Evolutionary conservation across 2,797 vertebrate genomes (phyloP), one percentile per base, ranked within the genome.

Genomic region (Borostomias antarcticus): DNA sequence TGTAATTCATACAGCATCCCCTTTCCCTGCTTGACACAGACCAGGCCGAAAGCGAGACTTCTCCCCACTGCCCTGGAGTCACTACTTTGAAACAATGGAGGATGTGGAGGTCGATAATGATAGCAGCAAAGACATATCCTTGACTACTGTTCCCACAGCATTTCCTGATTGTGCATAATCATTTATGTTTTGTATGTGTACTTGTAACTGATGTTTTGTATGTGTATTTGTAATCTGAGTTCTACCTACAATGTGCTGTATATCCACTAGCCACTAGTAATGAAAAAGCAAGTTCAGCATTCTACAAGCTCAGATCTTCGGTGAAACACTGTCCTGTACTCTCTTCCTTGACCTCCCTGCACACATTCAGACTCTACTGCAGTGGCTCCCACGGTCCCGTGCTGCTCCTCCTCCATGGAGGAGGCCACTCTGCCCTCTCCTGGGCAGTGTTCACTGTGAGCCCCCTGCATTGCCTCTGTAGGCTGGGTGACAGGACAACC

Each of bases 391-490:
- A 94, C 61, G 98, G 98, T 1, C 97, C 98, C 0, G 96, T 99
- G 37, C 78, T 99, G 66, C 86, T 99, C 10, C 89, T 99, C 25
- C 85, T 99, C 9, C 97, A 99, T 0, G 98, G 98, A 11, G 98
- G 98, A 80, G 98, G 98, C 40, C 98, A 99, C 83, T 99, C 98
- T 66, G 98, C 97, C 0, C 95, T 99, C 7, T 99, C 98, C 80
- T 99, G 98, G 98, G 96, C 98, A 1, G 97, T 99, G 0, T 99
- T 99, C 77, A 98, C 96, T 56, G 97, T 98, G 79, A 93, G 95
- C 90, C 67, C 51, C 56, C 17, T 40, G 11, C 35, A 40, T 40
- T 1, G 1, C 4, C 35, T 15, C 37, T 11, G 37, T 15, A 40
- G 37, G 35, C 35, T 10, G 35, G 35, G 7, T 37, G 7, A 37